Base-by-base conservation (phyloP, 2,888 invertebrate genomes). In the Coenonympha glycerion region DNA sequence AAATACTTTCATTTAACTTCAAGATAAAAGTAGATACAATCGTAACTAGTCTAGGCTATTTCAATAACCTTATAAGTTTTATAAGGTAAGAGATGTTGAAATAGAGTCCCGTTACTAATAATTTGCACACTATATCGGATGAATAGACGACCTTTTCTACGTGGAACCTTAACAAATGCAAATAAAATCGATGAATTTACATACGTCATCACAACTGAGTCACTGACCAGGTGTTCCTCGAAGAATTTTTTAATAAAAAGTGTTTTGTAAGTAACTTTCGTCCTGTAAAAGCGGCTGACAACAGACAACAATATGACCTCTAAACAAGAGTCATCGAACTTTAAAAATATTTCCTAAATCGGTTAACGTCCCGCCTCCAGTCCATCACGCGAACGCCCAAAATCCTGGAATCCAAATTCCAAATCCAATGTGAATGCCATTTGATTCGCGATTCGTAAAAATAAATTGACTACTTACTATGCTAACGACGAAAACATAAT, bases 261-360 rank as follows among this genome's bases (percentile, higher is more conserved):
- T 31, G 11, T 13, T 31, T 44, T 16, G 24, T 5, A 4, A 24
- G 24, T 11, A n/a, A 16, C 26, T 45, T 24, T 45, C 71, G 69
- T 78, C 78, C 78, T 71, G 73, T 52, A 53, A 52, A 31, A 39
- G 49, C 16, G 62, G 67, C 58, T 71, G 58, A 70, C 71, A 73
- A 53, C 62, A 56, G 33, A 28, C 28, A 52, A 34, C 22, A n/a
- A n/a, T n/a, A 19, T n/a, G 81, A 81, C 83, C 84, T 82, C 82
- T 80, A 75, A 69, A 49, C 57, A 58, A 49, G 66, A 79, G 85
- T 85, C 86, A 80, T 75, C 76, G 85, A 86, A 81, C 86, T 65
- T 61, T 65, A 42, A 68, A 58, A 73, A 77, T 79, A 73, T 82
- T 83, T 79, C 77, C 81, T 79, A 83, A 84, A 75, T 74, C 80